Evolutionary conservation across 1,140 invertebrate species (phyloP).

Genomic region (Scaptodrosophila lebanonensis): DNA sequence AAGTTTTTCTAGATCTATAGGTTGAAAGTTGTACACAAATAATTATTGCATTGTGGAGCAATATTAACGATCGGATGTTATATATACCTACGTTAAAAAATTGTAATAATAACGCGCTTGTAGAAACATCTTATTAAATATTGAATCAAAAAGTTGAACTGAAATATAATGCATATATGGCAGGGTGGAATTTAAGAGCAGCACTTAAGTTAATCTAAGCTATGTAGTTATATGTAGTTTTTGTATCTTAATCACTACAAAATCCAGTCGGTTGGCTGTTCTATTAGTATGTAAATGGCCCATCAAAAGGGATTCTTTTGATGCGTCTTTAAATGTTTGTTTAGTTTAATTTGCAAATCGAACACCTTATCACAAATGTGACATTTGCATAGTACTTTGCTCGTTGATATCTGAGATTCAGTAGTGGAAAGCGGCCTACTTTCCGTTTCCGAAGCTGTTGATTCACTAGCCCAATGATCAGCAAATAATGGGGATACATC

Average conservation of each 20-base stretch:
- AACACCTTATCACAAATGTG: slow-evolving; percentile 51
- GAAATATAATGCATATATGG: slow-evolving; percentile 14
- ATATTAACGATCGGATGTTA: too few relatives aligned
- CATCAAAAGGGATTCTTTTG: slow-evolving; percentile 4
- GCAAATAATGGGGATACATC: too few relatives aligned
- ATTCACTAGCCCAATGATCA: too few relatives aligned
- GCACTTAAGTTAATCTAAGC: neutral
- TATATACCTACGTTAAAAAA: too few relatives aligned
- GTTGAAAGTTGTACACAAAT: too few relatives aligned
- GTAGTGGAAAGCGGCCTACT: too few relatives aligned
- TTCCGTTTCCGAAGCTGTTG: neutral
- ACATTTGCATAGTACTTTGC: slow-evolving; percentile 23
- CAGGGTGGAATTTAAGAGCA: neutral
- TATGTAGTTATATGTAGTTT: too few relatives aligned
- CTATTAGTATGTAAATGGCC: neutral
- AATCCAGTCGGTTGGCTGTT: slow-evolving; percentile 1
- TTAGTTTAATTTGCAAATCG: slow-evolving; percentile 59
- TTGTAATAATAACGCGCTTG: too few relatives aligned
- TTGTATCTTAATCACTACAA: too few relatives aligned
- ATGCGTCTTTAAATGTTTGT: slow-evolving; percentile 53
- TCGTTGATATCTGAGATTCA: too few relatives aligned
- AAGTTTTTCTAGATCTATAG: too few relatives aligned
- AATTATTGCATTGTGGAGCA: too few relatives aligned
- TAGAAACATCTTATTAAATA: slow-evolving; percentile 3
- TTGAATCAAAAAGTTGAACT: slow-evolving; percentile 38